These are phyloP conservation scores for Gasterosteus nipponicus DNA, from an alignment of 2,113 vertebrate species.

Conservation along the genomic window DNA sequence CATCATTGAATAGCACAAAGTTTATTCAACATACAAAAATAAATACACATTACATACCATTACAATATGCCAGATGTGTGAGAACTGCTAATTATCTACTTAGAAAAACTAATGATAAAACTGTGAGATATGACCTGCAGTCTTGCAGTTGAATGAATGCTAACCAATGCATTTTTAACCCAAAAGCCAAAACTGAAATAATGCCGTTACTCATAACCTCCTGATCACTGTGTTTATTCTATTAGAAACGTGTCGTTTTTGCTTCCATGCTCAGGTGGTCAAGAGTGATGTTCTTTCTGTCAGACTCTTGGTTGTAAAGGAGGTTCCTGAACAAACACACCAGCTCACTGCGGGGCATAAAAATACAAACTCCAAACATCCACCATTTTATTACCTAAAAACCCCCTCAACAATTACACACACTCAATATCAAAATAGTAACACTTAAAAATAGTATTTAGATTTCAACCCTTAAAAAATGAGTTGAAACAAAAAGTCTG, in stretches of 20 bases:
- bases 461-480: constrained; percentile 1
- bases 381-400: constrained; percentile 7
- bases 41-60: constrained; percentile 59
- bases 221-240: not conserved
- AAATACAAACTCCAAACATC: constrained; percentile 21
- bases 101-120: constrained; percentile 5
- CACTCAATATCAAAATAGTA: constrained; percentile 12
- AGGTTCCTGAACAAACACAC: constrained; percentile 18
- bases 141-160: not conserved
- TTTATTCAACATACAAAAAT: constrained; percentile 73
- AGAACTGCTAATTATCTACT: constrained; percentile 22
- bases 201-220: constrained; percentile 1
- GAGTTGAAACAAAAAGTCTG: not conserved
- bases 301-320: not conserved
- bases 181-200: not conserved
- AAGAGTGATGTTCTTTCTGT: not conserved
- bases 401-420: constrained; percentile 4
- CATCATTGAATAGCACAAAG: constrained; percentile 51
- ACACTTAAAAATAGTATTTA: constrained; percentile 5
- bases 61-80: constrained; percentile 43
- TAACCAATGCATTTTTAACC: constrained; percentile 24
- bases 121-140: not conserved
- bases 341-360: not conserved
- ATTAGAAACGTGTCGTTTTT: constrained; percentile 6
- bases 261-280: not conserved